Percentiles rank a stretch among this genome's conserved stretches.
phyloP scores from a whole-genome alignment of 2,888 invertebrate genomes.

The Suillia variegata region DNA sequence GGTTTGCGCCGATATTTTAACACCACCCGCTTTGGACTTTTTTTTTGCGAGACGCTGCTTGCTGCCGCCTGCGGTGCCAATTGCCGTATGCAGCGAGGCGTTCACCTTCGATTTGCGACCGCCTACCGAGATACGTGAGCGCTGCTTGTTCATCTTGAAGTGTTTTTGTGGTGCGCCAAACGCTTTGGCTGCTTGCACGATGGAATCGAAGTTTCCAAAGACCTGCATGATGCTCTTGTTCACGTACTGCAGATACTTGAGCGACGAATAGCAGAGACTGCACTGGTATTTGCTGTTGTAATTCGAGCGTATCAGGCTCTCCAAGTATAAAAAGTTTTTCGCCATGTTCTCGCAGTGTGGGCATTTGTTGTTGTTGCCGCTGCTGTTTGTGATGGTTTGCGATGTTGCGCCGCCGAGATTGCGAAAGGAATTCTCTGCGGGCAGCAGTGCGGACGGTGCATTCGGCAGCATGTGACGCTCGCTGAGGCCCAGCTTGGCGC shows the following conservation, averaged over 20 bases:
- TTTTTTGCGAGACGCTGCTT: background rate
- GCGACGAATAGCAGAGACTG: conserved; percentile 43
- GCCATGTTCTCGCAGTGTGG: conserved; percentile 53
- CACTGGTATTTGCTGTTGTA: conserved; percentile 37
- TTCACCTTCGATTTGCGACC: background rate
- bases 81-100: background rate
- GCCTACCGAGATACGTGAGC: background rate
- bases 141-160: background rate
- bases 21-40: too few relatives aligned
- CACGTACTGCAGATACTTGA: conserved; percentile 48
- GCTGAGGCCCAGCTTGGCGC: background rate
- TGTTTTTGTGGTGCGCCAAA: conserved; percentile 27
- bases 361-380: conserved; percentile 34
- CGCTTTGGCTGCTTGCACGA: conserved; percentile 41
- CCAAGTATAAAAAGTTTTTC: conserved; percentile 52
- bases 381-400: background rate
- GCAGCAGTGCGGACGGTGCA: conserved; percentile 2
- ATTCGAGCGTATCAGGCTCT: conserved; percentile 48
- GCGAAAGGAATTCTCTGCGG: conserved; percentile 4
- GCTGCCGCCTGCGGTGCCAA: background rate
- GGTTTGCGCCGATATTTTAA: background rate
- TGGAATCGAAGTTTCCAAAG: conserved; percentile 44
- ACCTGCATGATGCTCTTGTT: conserved; percentile 48
- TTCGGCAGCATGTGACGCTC: background rate
- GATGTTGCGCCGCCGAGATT: background rate